phyloP scores from a whole-genome alignment of 2,113 vertebrate species.

The Oenanthe oenanthe region DNA sequence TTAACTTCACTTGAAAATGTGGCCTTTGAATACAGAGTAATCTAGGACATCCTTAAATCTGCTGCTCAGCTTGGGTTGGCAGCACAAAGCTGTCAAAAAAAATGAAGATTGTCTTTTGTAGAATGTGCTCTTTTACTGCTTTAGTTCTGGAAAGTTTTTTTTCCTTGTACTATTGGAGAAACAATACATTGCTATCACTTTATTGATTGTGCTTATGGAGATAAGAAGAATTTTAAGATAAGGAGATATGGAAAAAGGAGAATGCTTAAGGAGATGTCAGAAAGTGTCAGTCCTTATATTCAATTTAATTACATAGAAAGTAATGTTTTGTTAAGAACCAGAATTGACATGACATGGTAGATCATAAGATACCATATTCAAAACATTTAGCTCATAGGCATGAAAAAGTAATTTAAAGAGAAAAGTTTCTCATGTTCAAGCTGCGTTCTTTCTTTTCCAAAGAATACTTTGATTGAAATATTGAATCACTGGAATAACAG shows the following conservation, averaged over 20 bases:
- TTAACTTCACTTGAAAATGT: not conserved
- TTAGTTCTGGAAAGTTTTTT: not conserved
- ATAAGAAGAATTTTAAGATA: not conserved
- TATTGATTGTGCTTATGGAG: not conserved
- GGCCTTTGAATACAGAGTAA: not conserved
- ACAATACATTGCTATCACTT: not conserved
- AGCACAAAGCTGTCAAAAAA: not conserved
- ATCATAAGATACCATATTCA: not conserved
- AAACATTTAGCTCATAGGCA: not conserved
- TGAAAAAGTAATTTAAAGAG: not conserved
- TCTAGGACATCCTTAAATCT: not conserved
- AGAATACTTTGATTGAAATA: not conserved
- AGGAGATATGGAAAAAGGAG: not conserved
- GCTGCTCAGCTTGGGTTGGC: not conserved
- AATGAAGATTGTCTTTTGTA: not conserved
- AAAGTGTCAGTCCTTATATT: not conserved
- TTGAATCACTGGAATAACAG: not conserved
- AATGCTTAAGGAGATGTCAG: not conserved
- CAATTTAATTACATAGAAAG: not conserved
- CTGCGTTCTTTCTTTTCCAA: not conserved
- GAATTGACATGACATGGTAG: not conserved
- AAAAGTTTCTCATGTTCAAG: not conserved
- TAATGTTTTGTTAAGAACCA: not conserved
- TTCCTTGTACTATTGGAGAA: not conserved
- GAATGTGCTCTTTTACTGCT: not conserved